Conservation (phyloP, 2,113 vertebrate species). For the Carollia perspicillata region DNA sequence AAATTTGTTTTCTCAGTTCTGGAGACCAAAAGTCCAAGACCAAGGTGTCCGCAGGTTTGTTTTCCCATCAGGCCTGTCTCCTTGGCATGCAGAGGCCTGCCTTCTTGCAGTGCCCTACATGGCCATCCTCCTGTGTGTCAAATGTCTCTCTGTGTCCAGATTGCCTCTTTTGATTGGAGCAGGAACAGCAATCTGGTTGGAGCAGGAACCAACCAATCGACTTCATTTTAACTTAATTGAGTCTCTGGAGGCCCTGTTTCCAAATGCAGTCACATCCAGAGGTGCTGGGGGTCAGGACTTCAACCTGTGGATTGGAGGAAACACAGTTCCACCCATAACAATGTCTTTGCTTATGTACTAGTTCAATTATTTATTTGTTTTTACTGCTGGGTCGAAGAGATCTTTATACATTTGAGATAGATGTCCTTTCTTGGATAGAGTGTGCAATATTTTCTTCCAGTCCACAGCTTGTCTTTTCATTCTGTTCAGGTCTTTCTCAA, state of each 20-base stretch:
- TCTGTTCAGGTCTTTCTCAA: not conserved
- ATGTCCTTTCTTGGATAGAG: not conserved
- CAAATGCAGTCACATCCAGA: not conserved
- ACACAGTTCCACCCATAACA: not conserved
- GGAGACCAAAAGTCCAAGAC: not conserved
- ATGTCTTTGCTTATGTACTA: not conserved
- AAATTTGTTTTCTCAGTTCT: not conserved
- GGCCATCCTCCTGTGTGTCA: not conserved
- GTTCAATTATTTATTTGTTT: not conserved
- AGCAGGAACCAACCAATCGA: not conserved
- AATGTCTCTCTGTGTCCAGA: not conserved
- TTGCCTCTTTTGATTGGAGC: not conserved
- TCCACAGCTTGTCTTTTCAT: not conserved
- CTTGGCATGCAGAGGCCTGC: not conserved
- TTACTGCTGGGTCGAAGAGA: not conserved
- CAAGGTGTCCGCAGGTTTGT: not conserved
- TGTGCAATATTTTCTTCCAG: not conserved
- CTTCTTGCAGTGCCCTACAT: rapidly evolving
- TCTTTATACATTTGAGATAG: not conserved
- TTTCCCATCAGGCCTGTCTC: not conserved
- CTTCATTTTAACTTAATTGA: not conserved
- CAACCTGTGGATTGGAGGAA: not conserved
- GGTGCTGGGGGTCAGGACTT: not conserved
- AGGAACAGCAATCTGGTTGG: not conserved
- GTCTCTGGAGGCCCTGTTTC: not conserved